Conservation (phyloP, 92 coral and sea anemone species). For the Galaxea fascicularis region DNA sequence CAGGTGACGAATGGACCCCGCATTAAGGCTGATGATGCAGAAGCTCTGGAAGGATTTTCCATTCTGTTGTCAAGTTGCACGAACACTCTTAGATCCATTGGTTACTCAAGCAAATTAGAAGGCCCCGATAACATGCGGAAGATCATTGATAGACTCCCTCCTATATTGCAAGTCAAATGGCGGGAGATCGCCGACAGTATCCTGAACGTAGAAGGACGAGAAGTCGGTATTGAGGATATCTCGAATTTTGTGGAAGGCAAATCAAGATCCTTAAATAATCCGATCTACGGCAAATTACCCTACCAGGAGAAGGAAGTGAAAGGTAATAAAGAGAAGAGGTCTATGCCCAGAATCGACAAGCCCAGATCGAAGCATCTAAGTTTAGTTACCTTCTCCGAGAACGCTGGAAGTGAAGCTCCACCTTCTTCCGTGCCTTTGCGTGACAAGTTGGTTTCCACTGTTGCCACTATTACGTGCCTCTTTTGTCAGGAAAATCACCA, state of each 20-base stretch:
- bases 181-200: conserved; percentile 57
- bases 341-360: not conserved
- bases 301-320: not conserved
- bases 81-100: not conserved
- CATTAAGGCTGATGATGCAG: conserved; percentile 50
- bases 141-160: conserved; percentile 45
- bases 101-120: conserved; percentile 1
- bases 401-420: not conserved
- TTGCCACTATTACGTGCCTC: no score
- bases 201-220: conserved; percentile 33
- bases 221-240: conserved; percentile 57
- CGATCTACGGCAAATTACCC: conserved; percentile 50
- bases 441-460: no score
- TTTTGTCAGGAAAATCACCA: no score
- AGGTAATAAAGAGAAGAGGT: not conserved
- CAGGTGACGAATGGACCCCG: conserved; percentile 17
- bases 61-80: conserved; percentile 32
- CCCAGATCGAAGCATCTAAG: not conserved
- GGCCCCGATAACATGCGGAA: no score
- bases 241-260: conserved; percentile 51
- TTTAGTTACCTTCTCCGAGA: not conserved
- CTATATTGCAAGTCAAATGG: conserved; percentile 46
- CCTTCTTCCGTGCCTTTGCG: no score
- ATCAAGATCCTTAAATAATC: conserved; percentile 48
- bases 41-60: conserved; percentile 41